Conservation (phyloP, 2,797 vertebrate genomes). For the Orestias chungarensis region DNA sequence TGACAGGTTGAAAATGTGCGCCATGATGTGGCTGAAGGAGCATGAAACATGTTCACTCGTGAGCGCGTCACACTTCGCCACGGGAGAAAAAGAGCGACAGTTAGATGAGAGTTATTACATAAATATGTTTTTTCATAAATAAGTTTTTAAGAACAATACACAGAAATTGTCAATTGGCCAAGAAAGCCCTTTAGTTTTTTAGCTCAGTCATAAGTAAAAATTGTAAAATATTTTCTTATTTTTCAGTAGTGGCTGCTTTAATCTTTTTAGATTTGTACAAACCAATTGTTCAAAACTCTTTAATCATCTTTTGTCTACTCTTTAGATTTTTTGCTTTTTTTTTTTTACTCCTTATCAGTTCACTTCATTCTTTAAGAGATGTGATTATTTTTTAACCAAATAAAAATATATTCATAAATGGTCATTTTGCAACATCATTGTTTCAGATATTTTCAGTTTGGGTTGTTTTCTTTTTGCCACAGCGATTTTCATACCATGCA, state of each 20-base stretch:
- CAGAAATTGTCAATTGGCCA: not conserved
- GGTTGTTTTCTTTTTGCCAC: not conserved
- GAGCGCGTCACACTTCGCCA: constrained; percentile 52
- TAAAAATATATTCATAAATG: not conserved
- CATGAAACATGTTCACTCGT: constrained; percentile 75
- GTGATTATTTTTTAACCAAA: not conserved
- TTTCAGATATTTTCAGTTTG: not conserved
- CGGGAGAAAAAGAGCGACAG: constrained; percentile 51
- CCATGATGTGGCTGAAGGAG: constrained; percentile 78
- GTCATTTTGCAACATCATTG: not conserved
- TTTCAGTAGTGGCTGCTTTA: not conserved
- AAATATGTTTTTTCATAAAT: constrained; percentile 11
- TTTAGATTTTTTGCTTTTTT: not conserved
- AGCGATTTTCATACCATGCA: not conserved
- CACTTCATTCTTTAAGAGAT: not conserved
- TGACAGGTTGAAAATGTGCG: constrained; percentile 79
- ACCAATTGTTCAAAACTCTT: not conserved
- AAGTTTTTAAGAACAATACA: not conserved
- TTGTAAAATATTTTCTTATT: not conserved
- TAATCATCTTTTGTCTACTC: not conserved
- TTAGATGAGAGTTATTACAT: constrained; percentile 36
- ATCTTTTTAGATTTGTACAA: not conserved
- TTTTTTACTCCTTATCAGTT: not conserved
- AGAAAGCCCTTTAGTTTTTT: not conserved
- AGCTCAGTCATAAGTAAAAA: not conserved